Conservation (phyloP, 2,797 vertebrate genomes). For the Eospalax fontanierii region DNA sequence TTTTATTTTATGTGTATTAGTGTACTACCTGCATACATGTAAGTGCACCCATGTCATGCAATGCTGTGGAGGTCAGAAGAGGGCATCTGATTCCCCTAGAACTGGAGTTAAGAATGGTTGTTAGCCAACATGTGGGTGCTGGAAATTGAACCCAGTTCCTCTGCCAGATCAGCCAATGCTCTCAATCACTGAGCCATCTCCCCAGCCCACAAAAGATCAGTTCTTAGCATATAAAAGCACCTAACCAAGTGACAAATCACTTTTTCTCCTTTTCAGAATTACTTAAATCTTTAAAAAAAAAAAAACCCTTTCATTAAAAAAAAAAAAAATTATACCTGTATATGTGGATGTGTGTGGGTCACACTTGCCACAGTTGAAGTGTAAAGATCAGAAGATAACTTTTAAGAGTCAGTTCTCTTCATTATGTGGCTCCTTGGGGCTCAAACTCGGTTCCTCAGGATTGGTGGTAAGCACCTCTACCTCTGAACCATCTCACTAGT, state of each 20-base stretch:
- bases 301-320: no score
- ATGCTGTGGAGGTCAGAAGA: no score
- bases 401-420: background rate
- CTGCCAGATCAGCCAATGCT: no score
- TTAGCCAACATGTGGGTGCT: no score
- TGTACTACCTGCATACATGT: no score
- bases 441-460: background rate
- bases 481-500: background rate
- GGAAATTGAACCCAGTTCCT: no score
- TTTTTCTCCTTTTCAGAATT: slow-evolving; percentile 15
- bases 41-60: no score
- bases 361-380: background rate
- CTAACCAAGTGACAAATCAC: background rate
- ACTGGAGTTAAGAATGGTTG: no score
- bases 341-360: accelerated
- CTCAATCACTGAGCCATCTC: no score
- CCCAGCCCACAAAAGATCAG: background rate
- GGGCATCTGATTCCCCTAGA: no score
- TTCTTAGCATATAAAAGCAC: background rate
- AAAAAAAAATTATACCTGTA: background rate
- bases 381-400: no score
- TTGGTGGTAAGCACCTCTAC: background rate
- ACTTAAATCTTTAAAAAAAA: background rate
- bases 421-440: background rate
- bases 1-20: no score